Conservation (phyloP, 2,113 vertebrate species). For the Chunga burmeisteri region DNA sequence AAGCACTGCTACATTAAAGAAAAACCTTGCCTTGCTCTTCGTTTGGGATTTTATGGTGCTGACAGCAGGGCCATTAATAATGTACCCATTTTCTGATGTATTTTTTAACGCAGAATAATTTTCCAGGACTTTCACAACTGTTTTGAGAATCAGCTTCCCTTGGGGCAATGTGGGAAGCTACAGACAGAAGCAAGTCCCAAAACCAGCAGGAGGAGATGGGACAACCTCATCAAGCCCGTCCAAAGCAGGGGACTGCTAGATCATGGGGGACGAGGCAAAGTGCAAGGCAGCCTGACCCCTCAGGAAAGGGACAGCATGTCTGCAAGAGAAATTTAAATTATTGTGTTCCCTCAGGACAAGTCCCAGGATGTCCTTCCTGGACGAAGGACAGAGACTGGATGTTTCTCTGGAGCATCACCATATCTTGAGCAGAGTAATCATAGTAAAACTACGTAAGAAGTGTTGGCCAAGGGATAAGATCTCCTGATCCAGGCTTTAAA, state of each 20-base stretch:
- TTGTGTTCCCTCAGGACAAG: accelerated
- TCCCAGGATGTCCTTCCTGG: not conserved
- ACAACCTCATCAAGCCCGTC: not conserved
- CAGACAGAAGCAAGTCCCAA: not conserved
- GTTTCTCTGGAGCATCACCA: not conserved
- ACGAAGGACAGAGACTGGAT: not conserved
- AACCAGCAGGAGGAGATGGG: not conserved
- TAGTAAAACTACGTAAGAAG: not conserved
- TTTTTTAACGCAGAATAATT: not conserved
- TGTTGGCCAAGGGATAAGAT: not conserved
- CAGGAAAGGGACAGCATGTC: not conserved
- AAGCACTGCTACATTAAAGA: not conserved
- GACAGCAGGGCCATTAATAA: not conserved
- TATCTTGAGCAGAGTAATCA: not conserved
- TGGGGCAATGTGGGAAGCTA: not conserved
- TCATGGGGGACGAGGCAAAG: not conserved
- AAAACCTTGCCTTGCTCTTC: not conserved
- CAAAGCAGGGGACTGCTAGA: not conserved
- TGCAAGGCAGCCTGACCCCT: not conserved
- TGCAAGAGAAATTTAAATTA: not conserved
- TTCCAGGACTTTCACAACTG: not conserved
- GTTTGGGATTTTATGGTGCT: not conserved
- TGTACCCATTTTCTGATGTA: not conserved
- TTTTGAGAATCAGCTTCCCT: not conserved
- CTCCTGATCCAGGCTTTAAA: conserved; percentile 6